phyloP scores from a whole-genome alignment of 2,888 invertebrate genomes.

The Archips xylosteana region DNA sequence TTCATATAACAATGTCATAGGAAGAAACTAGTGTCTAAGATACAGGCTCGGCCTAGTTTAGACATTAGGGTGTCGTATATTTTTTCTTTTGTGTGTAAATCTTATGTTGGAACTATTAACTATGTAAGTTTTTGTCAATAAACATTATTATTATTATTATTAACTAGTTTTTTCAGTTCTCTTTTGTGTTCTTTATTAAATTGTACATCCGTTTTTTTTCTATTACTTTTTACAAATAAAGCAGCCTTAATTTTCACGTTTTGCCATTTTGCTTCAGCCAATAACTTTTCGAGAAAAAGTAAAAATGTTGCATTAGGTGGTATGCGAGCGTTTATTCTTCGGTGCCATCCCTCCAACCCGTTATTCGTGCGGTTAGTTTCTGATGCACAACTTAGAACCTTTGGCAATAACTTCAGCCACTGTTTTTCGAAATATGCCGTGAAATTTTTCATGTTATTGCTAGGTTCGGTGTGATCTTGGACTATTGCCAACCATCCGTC shows the following conservation, averaged over 20 bases:
- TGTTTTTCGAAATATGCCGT: conserved; percentile 1
- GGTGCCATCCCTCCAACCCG: not conserved
- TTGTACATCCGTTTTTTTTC: not conserved
- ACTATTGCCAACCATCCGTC: conserved; percentile 4
- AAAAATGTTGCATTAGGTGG: not conserved
- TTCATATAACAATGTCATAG: no score
- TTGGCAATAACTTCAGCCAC: not conserved
- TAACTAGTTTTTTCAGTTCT: not conserved
- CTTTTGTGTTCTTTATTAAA: conserved; percentile 1
- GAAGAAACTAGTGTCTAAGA: no score
- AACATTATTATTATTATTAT: no score
- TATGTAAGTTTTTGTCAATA: no score
- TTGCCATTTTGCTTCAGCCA: not conserved
- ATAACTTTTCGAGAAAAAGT: conserved; percentile 1
- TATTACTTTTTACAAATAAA: not conserved
- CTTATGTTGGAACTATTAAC: no score
- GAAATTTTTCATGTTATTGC: not conserved
- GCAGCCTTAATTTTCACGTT: not conserved
- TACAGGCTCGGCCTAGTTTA: no score
- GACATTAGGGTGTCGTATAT: no score
- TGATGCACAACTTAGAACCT: not conserved
- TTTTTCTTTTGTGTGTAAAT: no score
- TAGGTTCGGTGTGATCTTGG: not conserved
- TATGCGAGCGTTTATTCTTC: not conserved
- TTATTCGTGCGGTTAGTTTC: conserved; percentile 3